A percentile compares a stretch with the other conserved stretches of the same genome.
These are phyloP conservation scores for Iselma pallidipennis DNA, from an alignment of 2,888 invertebrate genomes.

Conservation along the genomic window DNA sequence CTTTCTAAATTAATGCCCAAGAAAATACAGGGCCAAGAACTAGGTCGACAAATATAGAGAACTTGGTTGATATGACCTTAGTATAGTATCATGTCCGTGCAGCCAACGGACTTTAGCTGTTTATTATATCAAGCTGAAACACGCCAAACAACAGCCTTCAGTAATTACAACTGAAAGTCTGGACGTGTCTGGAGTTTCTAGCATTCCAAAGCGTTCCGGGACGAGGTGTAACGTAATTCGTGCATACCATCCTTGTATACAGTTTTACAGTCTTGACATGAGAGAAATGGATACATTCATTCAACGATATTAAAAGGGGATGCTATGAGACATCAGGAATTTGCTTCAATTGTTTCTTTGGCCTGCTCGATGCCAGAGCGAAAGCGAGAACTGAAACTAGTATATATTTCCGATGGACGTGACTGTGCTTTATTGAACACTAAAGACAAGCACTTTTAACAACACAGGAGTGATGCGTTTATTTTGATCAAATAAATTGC, in stretches of 20 bases:
- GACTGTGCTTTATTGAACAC: conserved; percentile 39
- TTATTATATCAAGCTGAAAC: conserved; percentile 47
- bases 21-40: not conserved
- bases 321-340: conserved; percentile 47
- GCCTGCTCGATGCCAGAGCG: conserved; percentile 13
- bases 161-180: conserved; percentile 52
- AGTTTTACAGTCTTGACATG: conserved; percentile 37
- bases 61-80: conserved; percentile 13
- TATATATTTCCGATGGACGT: conserved; percentile 38
- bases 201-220: conserved; percentile 46
- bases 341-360: conserved; percentile 46
- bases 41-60: conserved; percentile 17
- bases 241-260: conserved; percentile 42
- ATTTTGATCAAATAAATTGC: conserved; percentile 9
- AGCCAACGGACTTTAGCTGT: conserved; percentile 36
- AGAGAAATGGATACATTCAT: conserved; percentile 53
- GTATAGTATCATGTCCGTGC: conserved; percentile 22
- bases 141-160: conserved; percentile 46
- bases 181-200: conserved; percentile 53
- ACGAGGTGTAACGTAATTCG: conserved; percentile 45
- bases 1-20: not conserved
- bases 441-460: conserved; percentile 35
- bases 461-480: conserved; percentile 19
- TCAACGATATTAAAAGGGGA: conserved; percentile 47
- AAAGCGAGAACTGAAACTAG: not conserved